Evolutionary conservation across 2,113 vertebrate genomes (phyloP), one percentile per base, ranked within the genome.

Genomic region (Laticauda colubrina): DNA sequence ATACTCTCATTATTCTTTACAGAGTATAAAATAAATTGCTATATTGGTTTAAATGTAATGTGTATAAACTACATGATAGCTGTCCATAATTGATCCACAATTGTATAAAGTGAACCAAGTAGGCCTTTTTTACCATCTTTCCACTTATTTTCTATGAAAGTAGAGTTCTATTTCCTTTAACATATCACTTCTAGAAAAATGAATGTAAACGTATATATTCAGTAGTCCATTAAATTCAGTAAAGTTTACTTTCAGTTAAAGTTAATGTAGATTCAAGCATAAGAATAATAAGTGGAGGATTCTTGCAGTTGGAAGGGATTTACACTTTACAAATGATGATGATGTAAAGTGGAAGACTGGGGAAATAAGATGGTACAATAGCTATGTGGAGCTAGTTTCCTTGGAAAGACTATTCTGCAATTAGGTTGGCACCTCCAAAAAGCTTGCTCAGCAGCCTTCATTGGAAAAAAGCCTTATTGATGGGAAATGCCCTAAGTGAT

Each of bases 401-500:
- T 34, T 75, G 5, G 64, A 34, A 75, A 15, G n/a, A 34, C 2
- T 75, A 34, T 18, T 75, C 64, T 75, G 64, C 64, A 75, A 2
- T 34, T 75, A 14, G 29, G n/a, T 75, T 69, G 29, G 4, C 64
- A 69, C 29, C 29, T 34, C 64, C 64, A 15, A 69, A 15, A 34
- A 15, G 29, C 29, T 69, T 75, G 64, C 14, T 75, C 18, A 75
- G 29, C 14, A 6, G 14, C 5, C 34, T n/a, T 34, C 29, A 14
- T 69, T 69, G 34, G 61, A 26, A 26, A n/a, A 12, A 69, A 15
- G 96, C 96, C 97, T 97, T 96, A 96, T 95, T 85, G 93, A 51
- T 0, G 0, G 18, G 88, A 89, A 87, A 89, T 92, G 64, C n/a
- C 93, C 87, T 21, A 5, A 53, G 34, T 24, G 91, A 69, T 88